phyloP scores from a whole-genome alignment of 1,140 invertebrate genomes.

The Thereuonema tuberculata region DNA sequence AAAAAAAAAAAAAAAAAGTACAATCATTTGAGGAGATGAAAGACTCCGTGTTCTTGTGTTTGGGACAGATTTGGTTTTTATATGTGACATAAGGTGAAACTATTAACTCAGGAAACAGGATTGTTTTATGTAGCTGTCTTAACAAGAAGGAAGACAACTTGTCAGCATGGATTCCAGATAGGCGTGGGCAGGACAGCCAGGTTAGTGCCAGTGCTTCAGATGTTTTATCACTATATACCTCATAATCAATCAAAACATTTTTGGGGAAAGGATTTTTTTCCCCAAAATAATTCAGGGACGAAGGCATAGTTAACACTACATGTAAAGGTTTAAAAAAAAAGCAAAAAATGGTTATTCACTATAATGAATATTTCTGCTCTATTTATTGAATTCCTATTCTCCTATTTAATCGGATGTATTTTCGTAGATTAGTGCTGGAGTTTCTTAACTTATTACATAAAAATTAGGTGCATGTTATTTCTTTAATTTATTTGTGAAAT shows the following conservation, averaged over 20 bases:
- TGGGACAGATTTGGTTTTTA: background rate
- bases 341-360: background rate
- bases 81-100: background rate
- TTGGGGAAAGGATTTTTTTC: background rate
- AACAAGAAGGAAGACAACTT: background rate
- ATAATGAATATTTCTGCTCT: background rate
- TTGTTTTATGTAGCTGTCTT: background rate
- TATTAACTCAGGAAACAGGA: background rate
- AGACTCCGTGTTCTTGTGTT: background rate
- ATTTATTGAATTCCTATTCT: background rate
- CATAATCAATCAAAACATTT: background rate
- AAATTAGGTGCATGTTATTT: background rate
- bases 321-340: background rate
- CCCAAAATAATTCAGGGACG: slow-evolving; percentile 2
- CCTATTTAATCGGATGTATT: background rate
- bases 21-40: background rate
- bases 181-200: background rate
- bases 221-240: background rate
- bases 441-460: background rate
- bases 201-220: background rate
- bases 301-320: background rate
- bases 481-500: background rate
- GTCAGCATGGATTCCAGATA: background rate
- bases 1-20: slow-evolving; percentile 1
- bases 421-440: background rate